phyloP scores from a whole-genome alignment of 2,888 invertebrate genomes.

The Leptura quadrifasciata region DNA sequence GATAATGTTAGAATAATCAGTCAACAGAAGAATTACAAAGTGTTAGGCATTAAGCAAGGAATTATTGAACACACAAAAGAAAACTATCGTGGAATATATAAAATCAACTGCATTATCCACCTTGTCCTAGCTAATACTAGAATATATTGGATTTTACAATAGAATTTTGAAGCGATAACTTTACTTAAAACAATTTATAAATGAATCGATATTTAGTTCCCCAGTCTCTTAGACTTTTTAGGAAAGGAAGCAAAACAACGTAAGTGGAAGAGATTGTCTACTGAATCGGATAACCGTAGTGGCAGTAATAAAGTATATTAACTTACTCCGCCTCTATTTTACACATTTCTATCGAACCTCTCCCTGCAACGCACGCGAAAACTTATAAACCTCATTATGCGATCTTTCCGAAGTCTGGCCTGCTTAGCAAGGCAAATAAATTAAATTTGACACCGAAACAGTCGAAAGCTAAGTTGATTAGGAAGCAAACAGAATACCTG shows the following conservation, averaged over 20 bases:
- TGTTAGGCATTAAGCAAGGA: too few relatives aligned
- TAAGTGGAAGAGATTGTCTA: neutral
- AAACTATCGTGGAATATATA: too few relatives aligned
- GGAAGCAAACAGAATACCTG: conserved; percentile 72
- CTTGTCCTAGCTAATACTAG: too few relatives aligned
- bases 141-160: too few relatives aligned
- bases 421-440: conserved; percentile 24
- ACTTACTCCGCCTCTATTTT: neutral
- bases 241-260: neutral
- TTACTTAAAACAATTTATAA: neutral
- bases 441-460: conserved; percentile 42
- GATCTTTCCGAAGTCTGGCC: neutral
- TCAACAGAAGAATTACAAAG: too few relatives aligned
- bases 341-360: neutral
- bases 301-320: neutral
- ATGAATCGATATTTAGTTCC: neutral
- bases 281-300: neutral
- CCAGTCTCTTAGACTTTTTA: too few relatives aligned
- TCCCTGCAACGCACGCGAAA: neutral
- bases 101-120: too few relatives aligned
- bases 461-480: conserved; percentile 9
- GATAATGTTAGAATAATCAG: too few relatives aligned
- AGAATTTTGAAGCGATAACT: too few relatives aligned
- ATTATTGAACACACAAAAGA: too few relatives aligned
- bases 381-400: neutral